These are phyloP conservation scores for Conops quadrifasciatus DNA, from an alignment of 2,888 invertebrate species.

Conservation along the genomic window DNA sequence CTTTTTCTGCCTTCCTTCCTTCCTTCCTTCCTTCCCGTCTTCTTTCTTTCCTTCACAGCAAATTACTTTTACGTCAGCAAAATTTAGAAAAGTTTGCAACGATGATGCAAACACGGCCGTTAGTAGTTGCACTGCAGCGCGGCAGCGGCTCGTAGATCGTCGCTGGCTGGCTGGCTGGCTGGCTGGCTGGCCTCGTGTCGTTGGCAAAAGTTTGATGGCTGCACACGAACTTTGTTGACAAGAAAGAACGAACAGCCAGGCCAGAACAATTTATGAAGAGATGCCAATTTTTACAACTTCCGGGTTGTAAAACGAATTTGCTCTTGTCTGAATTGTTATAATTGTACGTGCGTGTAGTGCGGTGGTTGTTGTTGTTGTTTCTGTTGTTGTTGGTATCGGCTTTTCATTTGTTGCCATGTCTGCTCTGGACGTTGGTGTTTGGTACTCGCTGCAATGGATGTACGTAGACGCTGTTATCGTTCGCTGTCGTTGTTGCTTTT, in stretches of 20 bases:
- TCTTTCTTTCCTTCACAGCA: background rate
- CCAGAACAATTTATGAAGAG: constrained; percentile 26
- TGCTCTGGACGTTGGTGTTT: too few relatives aligned
- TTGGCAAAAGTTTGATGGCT: constrained; percentile 28
- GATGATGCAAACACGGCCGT: too few relatives aligned
- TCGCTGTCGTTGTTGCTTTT: background rate
- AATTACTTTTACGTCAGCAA: too few relatives aligned
- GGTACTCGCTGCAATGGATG: too few relatives aligned
- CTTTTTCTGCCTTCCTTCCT: too few relatives aligned
- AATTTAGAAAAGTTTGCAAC: too few relatives aligned
- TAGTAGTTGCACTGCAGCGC: background rate
- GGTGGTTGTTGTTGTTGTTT: background rate
- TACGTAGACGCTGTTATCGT: background rate
- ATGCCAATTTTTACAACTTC: constrained; percentile 22
- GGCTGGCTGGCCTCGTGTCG: background rate
- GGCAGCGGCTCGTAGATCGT: background rate
- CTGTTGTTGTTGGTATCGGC: background rate
- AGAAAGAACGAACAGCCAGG: background rate
- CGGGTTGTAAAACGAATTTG: constrained; percentile 29
- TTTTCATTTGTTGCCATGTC: too few relatives aligned
- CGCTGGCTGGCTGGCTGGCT: background rate
- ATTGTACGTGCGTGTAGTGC: constrained; percentile 1
- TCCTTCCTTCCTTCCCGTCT: background rate
- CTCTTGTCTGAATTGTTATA: constrained; percentile 14
- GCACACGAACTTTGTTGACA: constrained; percentile 30